These are phyloP conservation scores for Hymenopus coronatus DNA, from an alignment of 2,888 invertebrate species.

Conservation along the genomic window DNA sequence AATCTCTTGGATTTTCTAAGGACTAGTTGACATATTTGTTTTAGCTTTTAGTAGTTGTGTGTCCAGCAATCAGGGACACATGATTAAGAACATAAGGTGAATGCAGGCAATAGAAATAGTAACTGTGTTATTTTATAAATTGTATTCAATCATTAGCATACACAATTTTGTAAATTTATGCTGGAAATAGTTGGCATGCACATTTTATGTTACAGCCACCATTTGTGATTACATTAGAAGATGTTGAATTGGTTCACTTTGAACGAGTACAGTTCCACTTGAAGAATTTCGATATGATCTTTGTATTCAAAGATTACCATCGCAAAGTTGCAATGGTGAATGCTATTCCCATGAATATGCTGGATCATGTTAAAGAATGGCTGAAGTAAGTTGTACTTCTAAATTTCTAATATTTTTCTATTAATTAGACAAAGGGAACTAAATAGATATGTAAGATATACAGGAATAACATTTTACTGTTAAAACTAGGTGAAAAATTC, in stretches of 20 bases:
- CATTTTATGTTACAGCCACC: slow-evolving; percentile 66
- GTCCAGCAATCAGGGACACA: too few species aligned
- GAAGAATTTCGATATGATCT: slow-evolving; percentile 99
- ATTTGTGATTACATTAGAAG: slow-evolving; percentile 96
- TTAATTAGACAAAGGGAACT: too few species aligned
- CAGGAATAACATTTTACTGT: too few species aligned
- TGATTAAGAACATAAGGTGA: not conserved
- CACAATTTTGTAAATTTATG: not conserved
- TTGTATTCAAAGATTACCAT: slow-evolving; percentile 97
- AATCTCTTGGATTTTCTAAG: too few species aligned
- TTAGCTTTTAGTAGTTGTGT: too few species aligned
- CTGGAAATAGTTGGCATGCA: not conserved
- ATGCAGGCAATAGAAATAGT: too few species aligned
- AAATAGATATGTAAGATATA: too few species aligned
- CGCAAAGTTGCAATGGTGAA: slow-evolving; percentile 95
- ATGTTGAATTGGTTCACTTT: slow-evolving; percentile 97
- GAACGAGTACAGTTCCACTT: slow-evolving; percentile 98
- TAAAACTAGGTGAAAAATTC: too few species aligned
- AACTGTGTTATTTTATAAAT: not conserved
- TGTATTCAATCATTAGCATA: not conserved
- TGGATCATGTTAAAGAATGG: slow-evolving; percentile 99
- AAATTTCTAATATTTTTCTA: not conserved
- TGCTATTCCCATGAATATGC: slow-evolving; percentile 98
- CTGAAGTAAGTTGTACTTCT: slow-evolving; percentile 71
- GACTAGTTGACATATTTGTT: too few species aligned